Conservation (phyloP, 2,888 invertebrate species). For the Xanthorhoe spadicearia region DNA sequence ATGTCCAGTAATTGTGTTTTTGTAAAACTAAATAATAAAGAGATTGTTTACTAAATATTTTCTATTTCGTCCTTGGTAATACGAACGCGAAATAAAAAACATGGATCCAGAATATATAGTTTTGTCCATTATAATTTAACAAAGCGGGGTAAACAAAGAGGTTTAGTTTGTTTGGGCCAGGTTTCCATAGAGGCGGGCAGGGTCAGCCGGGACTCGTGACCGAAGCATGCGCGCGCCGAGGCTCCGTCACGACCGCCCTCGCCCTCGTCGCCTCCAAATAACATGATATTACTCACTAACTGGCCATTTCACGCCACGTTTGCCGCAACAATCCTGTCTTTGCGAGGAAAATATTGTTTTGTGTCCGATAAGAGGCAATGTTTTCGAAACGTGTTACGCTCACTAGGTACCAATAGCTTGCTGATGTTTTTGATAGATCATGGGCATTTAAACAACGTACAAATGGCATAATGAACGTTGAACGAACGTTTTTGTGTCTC, state of each 20-base stretch:
- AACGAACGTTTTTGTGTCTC: too few relatives aligned
- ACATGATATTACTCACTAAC: constrained; percentile 83
- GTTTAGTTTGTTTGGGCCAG: constrained; percentile 31
- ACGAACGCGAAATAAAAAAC: too few relatives aligned
- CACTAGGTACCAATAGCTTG: constrained; percentile 2
- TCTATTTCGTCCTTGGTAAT: too few relatives aligned
- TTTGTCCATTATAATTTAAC: constrained; percentile 22
- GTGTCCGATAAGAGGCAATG: constrained; percentile 29
- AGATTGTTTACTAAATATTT: too few relatives aligned
- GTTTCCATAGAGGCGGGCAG: constrained; percentile 48
- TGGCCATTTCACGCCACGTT: constrained; percentile 81
- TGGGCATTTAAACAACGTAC: too few relatives aligned
- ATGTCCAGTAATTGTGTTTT: too few relatives aligned
- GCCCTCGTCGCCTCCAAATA: constrained; percentile 76
- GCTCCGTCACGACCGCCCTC: constrained; percentile 74
- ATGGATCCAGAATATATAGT: neutral
- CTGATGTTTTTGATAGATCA: too few relatives aligned
- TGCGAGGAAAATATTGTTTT: constrained; percentile 42
- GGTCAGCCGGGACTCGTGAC: constrained; percentile 82
- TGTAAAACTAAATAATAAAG: too few relatives aligned
- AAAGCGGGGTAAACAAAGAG: constrained; percentile 31
- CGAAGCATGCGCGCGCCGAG: constrained; percentile 62
- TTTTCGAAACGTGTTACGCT: constrained; percentile 31
- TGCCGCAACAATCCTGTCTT: constrained; percentile 58
- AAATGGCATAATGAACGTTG: too few relatives aligned